Percentiles rank a stretch among this genome's conserved stretches.
Evolutionary conservation across 2,113 vertebrate genomes (phyloP).

Genomic region (Notarius quadriscutis): DNA sequence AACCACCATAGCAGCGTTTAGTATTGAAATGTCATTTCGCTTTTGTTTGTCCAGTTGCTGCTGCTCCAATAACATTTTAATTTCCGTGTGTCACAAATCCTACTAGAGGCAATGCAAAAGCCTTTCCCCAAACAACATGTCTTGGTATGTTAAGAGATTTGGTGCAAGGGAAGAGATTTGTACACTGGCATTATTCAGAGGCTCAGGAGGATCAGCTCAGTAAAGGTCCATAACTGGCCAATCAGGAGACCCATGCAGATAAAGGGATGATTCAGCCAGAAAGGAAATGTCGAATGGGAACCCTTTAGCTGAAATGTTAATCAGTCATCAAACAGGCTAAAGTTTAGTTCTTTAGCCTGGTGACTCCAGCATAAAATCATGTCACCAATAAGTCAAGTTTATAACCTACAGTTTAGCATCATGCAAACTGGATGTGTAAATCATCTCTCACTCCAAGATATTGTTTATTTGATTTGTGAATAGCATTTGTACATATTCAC

Average conservation of each 20-base stretch:
- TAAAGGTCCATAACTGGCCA: neutral
- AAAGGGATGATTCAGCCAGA: neutral
- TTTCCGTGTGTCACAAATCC: neutral
- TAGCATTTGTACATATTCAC: neutral
- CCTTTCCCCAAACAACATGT: neutral
- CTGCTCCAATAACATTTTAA: neutral
- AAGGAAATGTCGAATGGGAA: neutral
- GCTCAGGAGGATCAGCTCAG: neutral
- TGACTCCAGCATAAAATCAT: neutral
- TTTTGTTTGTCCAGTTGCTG: neutral
- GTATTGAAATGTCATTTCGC: too few species aligned
- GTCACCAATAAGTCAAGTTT: neutral
- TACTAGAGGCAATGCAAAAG: neutral
- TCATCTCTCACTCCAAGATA: neutral
- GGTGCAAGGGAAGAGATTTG: neutral
- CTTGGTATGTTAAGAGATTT: conserved; percentile 18
- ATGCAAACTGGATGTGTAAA: neutral
- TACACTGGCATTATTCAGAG: neutral
- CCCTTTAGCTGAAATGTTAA: neutral
- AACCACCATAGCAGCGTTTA: neutral
- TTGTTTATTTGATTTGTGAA: neutral
- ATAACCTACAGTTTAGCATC: neutral
- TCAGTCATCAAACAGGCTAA: neutral
- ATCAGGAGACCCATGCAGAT: neutral
- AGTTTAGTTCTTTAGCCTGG: neutral